These are phyloP conservation scores for Stomorhina lunata DNA, from an alignment of 2,888 invertebrate genomes.

Conservation along the genomic window DNA sequence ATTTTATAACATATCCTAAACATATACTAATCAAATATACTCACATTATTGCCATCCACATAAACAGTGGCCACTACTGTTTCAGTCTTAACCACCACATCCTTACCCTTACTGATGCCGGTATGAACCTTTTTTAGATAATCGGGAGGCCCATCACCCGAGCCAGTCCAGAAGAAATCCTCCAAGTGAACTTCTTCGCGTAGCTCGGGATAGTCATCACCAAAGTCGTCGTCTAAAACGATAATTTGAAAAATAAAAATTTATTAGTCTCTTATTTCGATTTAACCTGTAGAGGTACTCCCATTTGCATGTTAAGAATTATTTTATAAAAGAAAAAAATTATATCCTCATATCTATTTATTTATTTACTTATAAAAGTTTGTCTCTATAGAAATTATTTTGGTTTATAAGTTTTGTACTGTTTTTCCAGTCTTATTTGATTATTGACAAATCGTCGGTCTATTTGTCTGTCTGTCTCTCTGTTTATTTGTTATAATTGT, in stretches of 20 bases:
- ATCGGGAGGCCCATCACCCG: slow-evolving; percentile 88
- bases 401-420: slow-evolving; percentile 42
- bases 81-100: slow-evolving; percentile 84
- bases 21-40: slow-evolving; percentile 43
- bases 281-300: neutral
- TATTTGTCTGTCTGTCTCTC: too few species aligned
- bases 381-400: slow-evolving; percentile 73
- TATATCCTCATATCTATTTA: neutral
- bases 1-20: neutral
- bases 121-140: slow-evolving; percentile 79
- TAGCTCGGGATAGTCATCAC: slow-evolving; percentile 75
- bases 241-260: too few species aligned
- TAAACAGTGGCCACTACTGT: slow-evolving; percentile 87
- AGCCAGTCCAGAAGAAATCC: slow-evolving; percentile 94
- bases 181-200: slow-evolving; percentile 82
- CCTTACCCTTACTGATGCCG: slow-evolving; percentile 81
- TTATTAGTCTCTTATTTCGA: neutral
- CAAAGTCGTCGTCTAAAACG: slow-evolving; percentile 72
- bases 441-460: slow-evolving; percentile 76
- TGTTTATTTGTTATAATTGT: slow-evolving; percentile 61
- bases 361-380: slow-evolving; percentile 11
- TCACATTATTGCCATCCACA: slow-evolving; percentile 81
- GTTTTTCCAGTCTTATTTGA: slow-evolving; percentile 47
- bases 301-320: neutral
- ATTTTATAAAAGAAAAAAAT: neutral